Evolutionary conservation across 2,797 vertebrate genomes (phyloP), one percentile per base, ranked within the genome.

Genomic region (Epinephelus coioides): DNA sequence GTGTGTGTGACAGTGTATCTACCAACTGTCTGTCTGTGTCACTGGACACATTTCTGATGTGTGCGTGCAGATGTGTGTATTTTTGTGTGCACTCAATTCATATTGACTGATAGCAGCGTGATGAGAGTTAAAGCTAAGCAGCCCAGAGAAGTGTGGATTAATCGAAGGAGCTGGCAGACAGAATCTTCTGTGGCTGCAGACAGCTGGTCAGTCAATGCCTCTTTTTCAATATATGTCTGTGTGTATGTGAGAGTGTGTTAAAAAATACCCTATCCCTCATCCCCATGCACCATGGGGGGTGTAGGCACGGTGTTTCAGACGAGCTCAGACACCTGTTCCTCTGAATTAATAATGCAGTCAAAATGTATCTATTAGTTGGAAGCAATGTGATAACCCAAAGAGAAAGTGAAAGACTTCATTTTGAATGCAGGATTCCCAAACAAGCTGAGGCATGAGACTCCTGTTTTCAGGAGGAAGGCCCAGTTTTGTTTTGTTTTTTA

Each of bases 131-230:
- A 86, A 91, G 82, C 64, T 73, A 69, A 80, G 68, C 73, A 84
- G 86, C 81, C 73, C 9, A 43, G 73, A 84, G 87, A 90, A 83
- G 83, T 82, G 84, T 82, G 78, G 79, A 88, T 84, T 87, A 90
- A 91, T 89, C 75, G 78, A 92, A 92, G 77, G n/a, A 69, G 60
- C 76, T 56, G 64, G 73, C 87, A 81, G 86, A 82, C 78, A 65
- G 78, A 72, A 83, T 84, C 69, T 61, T 82, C 75, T 54, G 38
- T 23, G 43, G 60, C 74, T 62, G 34, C 79, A 86, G 81, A 81
- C 83, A 70, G 68, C 64, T 65, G 70, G 70, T 75, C 69, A 47
- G 61, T 90, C 81, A 69, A 84, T 84, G 71, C 60, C 19, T 64
- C 54, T 77, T 78, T 82, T 89, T 81, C 85, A 80, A 55, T 81